These are phyloP conservation scores for Gobius niger DNA, from an alignment of 2,113 vertebrate genomes.

Conservation along the genomic window DNA sequence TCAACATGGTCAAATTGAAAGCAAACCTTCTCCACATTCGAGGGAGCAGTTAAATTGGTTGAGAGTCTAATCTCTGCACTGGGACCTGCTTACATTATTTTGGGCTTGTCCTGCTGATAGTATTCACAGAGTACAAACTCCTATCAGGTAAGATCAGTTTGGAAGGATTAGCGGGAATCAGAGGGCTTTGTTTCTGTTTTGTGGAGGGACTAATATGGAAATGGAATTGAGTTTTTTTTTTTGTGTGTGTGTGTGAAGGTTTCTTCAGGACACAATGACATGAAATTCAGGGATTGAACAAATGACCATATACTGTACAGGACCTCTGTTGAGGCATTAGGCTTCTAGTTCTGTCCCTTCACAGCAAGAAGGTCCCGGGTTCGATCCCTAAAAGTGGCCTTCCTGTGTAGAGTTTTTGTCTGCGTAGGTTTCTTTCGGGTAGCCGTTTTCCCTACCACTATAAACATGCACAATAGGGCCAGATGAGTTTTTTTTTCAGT, in stretches of 20 bases:
- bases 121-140: slow-evolving; percentile 66
- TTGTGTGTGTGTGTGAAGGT: slow-evolving; percentile 26
- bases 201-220: slow-evolving; percentile 74
- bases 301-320: background rate
- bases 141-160: slow-evolving; percentile 79
- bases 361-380: no score
- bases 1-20: slow-evolving; percentile 15
- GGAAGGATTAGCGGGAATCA: slow-evolving; percentile 78
- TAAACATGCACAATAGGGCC: no score
- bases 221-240: slow-evolving; percentile 58
- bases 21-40: slow-evolving; percentile 37
- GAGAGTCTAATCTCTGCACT: slow-evolving; percentile 66
- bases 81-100: slow-evolving; percentile 73
- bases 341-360: no score
- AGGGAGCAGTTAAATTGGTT: slow-evolving; percentile 54
- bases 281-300: slow-evolving; percentile 47
- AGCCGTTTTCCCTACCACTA: no score
- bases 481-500: no score
- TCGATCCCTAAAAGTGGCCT: no score
- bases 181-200: slow-evolving; percentile 71
- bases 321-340: background rate
- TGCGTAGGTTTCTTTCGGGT: no score
- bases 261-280: slow-evolving; percentile 51
- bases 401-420: no score
- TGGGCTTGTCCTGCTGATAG: slow-evolving; percentile 69